Evolutionary conservation across 2,797 vertebrate genomes (phyloP).

Genomic region (Furcifer pardalis): DNA sequence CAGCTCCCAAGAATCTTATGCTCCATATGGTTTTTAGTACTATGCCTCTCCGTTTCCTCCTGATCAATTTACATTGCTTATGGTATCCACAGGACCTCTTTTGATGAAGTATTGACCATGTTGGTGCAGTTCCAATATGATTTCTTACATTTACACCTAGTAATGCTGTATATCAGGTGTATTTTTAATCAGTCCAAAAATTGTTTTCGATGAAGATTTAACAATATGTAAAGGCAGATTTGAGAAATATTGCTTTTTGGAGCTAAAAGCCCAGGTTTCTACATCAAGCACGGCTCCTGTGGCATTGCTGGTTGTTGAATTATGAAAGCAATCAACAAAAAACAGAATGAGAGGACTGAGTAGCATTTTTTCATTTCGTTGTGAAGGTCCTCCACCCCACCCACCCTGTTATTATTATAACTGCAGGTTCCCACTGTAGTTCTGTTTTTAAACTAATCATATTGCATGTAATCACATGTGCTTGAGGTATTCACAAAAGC

Average conservation of each 20-base stretch:
- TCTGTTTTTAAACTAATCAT: conserved; percentile 63
- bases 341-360: too few relatives aligned
- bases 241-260: too few relatives aligned
- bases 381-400: conserved; percentile 23
- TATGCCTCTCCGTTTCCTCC: conserved; percentile 72
- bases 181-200: conserved; percentile 62
- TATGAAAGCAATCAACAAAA: too few relatives aligned
- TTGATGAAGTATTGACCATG: conserved; percentile 60
- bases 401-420: conserved; percentile 51
- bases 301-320: too few relatives aligned
- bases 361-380: too few relatives aligned
- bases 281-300: too few relatives aligned
- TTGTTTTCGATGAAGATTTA: conserved; percentile 62
- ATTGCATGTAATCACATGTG: conserved; percentile 76
- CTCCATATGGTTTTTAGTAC: conserved; percentile 17
- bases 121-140: conserved; percentile 64
- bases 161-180: conserved; percentile 58
- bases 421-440: conserved; percentile 65
- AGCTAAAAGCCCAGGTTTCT: too few relatives aligned
- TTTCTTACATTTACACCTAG: conserved; percentile 62
- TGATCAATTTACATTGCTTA: conserved; percentile 71
- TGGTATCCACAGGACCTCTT: conserved; percentile 54
- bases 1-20: too few relatives aligned
- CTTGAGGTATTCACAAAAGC: conserved; percentile 62
- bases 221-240: conserved; percentile 49